Percentiles rank a stretch among this genome's conserved stretches.
Conservation (phyloP, 2,797 vertebrate species). For the Taenioides sp. region DNA sequence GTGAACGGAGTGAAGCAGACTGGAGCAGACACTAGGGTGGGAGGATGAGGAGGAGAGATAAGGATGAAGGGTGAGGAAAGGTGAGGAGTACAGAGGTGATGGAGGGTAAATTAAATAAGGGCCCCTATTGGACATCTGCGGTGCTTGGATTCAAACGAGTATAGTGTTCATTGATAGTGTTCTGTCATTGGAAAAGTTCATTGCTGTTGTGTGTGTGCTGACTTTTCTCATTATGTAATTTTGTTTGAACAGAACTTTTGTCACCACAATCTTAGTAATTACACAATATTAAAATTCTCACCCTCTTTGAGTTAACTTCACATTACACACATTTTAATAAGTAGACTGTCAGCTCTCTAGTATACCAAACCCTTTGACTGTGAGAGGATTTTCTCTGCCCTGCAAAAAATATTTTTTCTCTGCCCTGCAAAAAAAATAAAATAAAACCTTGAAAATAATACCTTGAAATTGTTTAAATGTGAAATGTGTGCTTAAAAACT, state of each 20-base stretch:
- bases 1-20: slow-evolving; percentile 20
- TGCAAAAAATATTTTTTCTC: neutral
- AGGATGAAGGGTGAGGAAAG: slow-evolving; percentile 33
- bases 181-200: neutral
- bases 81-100: slow-evolving; percentile 36
- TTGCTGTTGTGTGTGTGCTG: neutral
- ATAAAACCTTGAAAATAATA: too few relatives aligned
- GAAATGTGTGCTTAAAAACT: neutral
- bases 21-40: neutral
- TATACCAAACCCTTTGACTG: neutral
- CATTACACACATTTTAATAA: neutral
- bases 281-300: neutral
- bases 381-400: neutral
- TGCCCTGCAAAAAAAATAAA: too few relatives aligned
- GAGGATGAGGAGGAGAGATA: slow-evolving; percentile 17
- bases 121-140: slow-evolving; percentile 18
- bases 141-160: too few relatives aligned
- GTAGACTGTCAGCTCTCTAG: neutral
- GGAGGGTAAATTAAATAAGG: slow-evolving; percentile 50
- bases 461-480: neutral
- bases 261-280: neutral
- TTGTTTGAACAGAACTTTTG: neutral
- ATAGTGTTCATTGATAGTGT: neutral
- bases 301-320: neutral
- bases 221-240: neutral